phyloP scores from a whole-genome alignment of 2,113 vertebrate species.

The Apteryx owenii region DNA sequence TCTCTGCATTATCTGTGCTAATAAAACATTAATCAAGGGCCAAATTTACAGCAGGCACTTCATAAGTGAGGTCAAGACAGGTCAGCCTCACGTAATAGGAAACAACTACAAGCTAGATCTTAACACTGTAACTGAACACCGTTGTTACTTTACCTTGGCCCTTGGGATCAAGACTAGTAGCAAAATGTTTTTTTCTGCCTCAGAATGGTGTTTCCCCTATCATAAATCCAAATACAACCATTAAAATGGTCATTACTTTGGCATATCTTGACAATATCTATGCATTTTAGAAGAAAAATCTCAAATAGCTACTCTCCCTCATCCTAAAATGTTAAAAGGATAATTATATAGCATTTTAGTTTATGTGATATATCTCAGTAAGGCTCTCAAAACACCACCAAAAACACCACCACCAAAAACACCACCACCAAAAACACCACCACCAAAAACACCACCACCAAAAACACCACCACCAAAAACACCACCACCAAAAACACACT shows the following conservation, averaged over 20 bases:
- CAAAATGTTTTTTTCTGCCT: slow-evolving; percentile 60
- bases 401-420: too few relatives aligned
- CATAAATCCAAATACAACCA: slow-evolving; percentile 20
- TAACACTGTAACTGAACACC: slow-evolving; percentile 86
- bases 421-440: too few relatives aligned
- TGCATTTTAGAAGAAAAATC: background rate
- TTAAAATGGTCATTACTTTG: background rate
- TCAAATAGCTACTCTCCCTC: background rate
- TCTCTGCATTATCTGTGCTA: slow-evolving; percentile 82
- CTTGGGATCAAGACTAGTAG: slow-evolving; percentile 81
- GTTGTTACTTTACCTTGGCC: slow-evolving; percentile 82
- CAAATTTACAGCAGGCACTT: slow-evolving; percentile 79
- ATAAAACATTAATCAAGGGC: slow-evolving; percentile 85
- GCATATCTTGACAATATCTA: background rate
- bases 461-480: too few relatives aligned
- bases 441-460: too few relatives aligned
- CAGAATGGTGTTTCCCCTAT: slow-evolving; percentile 17
- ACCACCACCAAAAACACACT: too few relatives aligned
- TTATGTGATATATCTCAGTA: background rate
- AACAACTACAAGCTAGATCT: slow-evolving; percentile 86
- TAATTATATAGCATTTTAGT: background rate
- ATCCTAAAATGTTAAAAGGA: background rate
- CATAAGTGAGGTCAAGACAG: slow-evolving; percentile 82
- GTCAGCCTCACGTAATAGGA: slow-evolving; percentile 88
- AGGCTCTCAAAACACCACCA: background rate